Evolutionary conservation across 1,140 invertebrate species (phyloP).

Genomic region (Luehdorfia chinensis): DNA sequence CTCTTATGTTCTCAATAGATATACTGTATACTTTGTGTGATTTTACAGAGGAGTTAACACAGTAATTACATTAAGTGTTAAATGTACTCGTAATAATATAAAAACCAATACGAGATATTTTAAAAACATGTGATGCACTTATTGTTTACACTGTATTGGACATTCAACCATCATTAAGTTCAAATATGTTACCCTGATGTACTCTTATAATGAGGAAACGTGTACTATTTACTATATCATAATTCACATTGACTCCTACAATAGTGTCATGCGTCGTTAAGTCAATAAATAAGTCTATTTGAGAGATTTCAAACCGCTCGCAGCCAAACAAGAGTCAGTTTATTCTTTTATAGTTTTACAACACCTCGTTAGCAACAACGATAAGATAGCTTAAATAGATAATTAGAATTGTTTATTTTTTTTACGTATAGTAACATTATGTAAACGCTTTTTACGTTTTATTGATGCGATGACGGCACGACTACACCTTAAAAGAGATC

Average conservation of each 20-base stretch:
- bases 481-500: constrained; percentile 26
- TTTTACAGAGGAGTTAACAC: no score
- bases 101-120: no score
- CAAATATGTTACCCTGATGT: background rate
- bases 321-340: constrained; percentile 46
- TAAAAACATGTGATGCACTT: no score
- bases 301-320: constrained; percentile 37
- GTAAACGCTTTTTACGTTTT: constrained; percentile 30
- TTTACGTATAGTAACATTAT: constrained; percentile 23
- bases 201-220: constrained; percentile 31
- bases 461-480: constrained; percentile 20
- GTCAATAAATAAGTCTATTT: constrained; percentile 50
- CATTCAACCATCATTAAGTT: constrained; percentile 2
- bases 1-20: no score
- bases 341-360: constrained; percentile 63
- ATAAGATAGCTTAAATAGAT: constrained; percentile 66
- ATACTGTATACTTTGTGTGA: no score
- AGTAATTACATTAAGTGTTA: no score
- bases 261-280: constrained; percentile 23
- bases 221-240: constrained; percentile 39
- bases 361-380: constrained; percentile 58
- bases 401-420: constrained; percentile 64
- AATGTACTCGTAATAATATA: no score
- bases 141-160: constrained; percentile 3
- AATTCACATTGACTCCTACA: constrained; percentile 28